Evolutionary conservation across 2,113 vertebrate species (phyloP).

Genomic region (Seriola quinqueradiata): DNA sequence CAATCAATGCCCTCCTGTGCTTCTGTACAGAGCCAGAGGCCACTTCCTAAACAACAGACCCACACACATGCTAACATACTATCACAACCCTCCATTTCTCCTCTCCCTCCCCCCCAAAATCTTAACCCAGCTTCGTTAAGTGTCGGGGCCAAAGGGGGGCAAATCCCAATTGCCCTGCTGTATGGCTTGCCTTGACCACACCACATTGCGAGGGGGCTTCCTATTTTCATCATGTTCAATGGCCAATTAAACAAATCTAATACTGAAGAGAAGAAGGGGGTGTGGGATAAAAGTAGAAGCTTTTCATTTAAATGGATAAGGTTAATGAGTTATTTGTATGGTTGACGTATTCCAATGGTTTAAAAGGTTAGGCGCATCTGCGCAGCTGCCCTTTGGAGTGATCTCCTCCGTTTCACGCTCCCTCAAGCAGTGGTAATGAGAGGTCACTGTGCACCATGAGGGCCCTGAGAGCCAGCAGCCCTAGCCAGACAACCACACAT

Average conservation of each 20-base stretch:
- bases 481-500: constrained; percentile 58
- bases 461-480: constrained; percentile 59
- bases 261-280: constrained; percentile 47
- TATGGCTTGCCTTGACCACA: constrained; percentile 47
- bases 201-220: constrained; percentile 62
- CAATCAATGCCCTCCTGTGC: constrained; percentile 82
- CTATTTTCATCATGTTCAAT: constrained; percentile 75
- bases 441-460: constrained; percentile 75
- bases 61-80: constrained; percentile 58
- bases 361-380: constrained; percentile 85
- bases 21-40: constrained; percentile 70
- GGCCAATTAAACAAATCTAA: constrained; percentile 85
- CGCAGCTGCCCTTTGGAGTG: constrained; percentile 85
- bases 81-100: constrained; percentile 24
- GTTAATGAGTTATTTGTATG: constrained; percentile 91
- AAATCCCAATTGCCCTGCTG: constrained; percentile 54
- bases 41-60: constrained; percentile 71
- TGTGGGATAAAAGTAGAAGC: constrained; percentile 64
- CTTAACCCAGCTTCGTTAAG: constrained; percentile 61
- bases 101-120: constrained; percentile 26
- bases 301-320: constrained; percentile 88
- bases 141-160: constrained; percentile 48
- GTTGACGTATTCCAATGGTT: constrained; percentile 84
- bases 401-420: constrained; percentile 80
- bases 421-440: constrained; percentile 85